phyloP scores from a whole-genome alignment of 2,797 vertebrate species.

The Leontocebus nigricollis region DNA sequence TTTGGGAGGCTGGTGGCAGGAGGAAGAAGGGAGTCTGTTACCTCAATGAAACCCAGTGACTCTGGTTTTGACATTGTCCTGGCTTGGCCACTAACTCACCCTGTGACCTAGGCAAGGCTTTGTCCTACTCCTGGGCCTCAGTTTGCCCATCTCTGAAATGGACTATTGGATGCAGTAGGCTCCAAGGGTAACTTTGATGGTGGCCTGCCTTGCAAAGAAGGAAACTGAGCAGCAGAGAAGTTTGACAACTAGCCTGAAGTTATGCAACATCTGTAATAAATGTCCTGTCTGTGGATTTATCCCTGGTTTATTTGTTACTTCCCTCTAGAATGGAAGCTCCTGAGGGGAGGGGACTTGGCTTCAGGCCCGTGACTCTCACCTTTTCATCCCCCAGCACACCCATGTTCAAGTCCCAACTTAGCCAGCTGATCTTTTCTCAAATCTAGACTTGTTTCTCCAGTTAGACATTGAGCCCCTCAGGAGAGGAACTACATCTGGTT shows the following conservation, averaged over 20 bases:
- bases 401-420: constrained; percentile 24
- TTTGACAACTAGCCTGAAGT: not conserved
- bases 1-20: not conserved
- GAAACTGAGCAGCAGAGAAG: not conserved
- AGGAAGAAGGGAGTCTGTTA: not conserved
- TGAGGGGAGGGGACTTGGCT: not conserved
- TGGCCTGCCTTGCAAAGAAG: not conserved
- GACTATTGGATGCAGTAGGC: not conserved
- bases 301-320: not conserved
- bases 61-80: not conserved
- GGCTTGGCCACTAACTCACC: not conserved
- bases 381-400: not conserved
- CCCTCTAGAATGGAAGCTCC: not conserved
- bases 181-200: not conserved
- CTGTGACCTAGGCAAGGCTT: not conserved
- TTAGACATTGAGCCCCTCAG: constrained; percentile 15
- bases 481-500: constrained; percentile 35
- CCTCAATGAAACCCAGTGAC: not conserved
- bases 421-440: constrained; percentile 9
- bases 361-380: not conserved
- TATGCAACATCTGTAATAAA: not conserved
- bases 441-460: constrained; percentile 32
- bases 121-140: not conserved
- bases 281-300: not conserved
- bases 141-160: not conserved